These are phyloP conservation scores for Oxycera nigricornis DNA, from an alignment of 2,888 invertebrate genomes.

Conservation along the genomic window DNA sequence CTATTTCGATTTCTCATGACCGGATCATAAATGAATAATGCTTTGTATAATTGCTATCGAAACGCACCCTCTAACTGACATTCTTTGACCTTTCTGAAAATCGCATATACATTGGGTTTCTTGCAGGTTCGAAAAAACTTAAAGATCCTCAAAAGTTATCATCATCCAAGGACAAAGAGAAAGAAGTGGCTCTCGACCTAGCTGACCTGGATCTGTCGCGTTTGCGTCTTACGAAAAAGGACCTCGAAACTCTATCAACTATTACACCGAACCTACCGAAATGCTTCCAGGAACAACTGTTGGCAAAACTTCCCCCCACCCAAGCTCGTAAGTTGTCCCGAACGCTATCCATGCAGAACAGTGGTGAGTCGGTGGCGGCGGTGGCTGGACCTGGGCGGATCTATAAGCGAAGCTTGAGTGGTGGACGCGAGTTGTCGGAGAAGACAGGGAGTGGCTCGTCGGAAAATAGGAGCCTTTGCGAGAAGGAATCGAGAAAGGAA, in stretches of 20 bases:
- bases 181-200: constrained; percentile 62
- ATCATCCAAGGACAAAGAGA: constrained; percentile 12
- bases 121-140: constrained; percentile 36
- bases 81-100: constrained; percentile 14
- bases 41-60: constrained; percentile 22
- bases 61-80: neutral
- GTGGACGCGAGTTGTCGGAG: constrained; percentile 57
- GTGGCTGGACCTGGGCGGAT: constrained; percentile 46
- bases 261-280: constrained; percentile 76
- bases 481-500: constrained; percentile 2
- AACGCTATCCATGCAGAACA: constrained; percentile 64
- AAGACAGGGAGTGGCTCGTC: constrained; percentile 40
- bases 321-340: constrained; percentile 73
- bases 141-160: constrained; percentile 16
- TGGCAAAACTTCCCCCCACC: constrained; percentile 73
- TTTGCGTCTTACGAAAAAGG: constrained; percentile 73
- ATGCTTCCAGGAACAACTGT: constrained; percentile 73
- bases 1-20: neutral
- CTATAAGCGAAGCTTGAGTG: constrained; percentile 62
- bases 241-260: constrained; percentile 72
- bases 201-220: constrained; percentile 73
- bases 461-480: constrained; percentile 19
- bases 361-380: constrained; percentile 50
- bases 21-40: neutral
- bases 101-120: constrained; percentile 20